These are phyloP conservation scores for Varroa destructor DNA, from an alignment of 1,140 invertebrate species.

Conservation along the genomic window DNA sequence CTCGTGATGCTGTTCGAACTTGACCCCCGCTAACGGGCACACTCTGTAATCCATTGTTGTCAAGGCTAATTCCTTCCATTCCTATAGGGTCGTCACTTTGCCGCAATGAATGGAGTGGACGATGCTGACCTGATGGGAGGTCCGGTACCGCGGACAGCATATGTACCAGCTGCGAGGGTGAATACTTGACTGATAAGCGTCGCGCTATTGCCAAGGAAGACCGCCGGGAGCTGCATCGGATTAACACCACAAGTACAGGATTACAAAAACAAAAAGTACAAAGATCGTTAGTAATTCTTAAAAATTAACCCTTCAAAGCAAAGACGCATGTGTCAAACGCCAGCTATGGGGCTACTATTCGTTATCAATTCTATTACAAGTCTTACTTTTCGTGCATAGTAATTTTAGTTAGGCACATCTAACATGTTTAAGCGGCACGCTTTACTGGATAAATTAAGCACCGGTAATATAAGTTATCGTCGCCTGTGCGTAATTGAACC, in stretches of 20 bases:
- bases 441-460: no score
- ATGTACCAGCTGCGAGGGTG: conserved; percentile 2
- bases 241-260: no score
- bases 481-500: no score
- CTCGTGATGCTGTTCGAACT: no score
- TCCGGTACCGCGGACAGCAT: not conserved
- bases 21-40: no score
- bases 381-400: not conserved
- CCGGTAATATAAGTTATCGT: no score
- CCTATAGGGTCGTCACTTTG: no score
- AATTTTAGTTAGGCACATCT: not conserved
- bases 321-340: not conserved
- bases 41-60: no score
- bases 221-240: conserved; percentile 16
- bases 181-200: conserved; percentile 17
- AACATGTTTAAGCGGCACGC: no score
- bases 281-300: not conserved
- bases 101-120: no score
- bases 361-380: not conserved
- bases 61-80: no score
- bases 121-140: no score
- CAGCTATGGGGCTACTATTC: not conserved
- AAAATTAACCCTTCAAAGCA: not conserved
- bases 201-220: conserved; percentile 14
- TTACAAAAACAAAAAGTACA: not conserved